Conservation (phyloP, 2,113 vertebrate species). For the Cephalopterus ornatus region DNA sequence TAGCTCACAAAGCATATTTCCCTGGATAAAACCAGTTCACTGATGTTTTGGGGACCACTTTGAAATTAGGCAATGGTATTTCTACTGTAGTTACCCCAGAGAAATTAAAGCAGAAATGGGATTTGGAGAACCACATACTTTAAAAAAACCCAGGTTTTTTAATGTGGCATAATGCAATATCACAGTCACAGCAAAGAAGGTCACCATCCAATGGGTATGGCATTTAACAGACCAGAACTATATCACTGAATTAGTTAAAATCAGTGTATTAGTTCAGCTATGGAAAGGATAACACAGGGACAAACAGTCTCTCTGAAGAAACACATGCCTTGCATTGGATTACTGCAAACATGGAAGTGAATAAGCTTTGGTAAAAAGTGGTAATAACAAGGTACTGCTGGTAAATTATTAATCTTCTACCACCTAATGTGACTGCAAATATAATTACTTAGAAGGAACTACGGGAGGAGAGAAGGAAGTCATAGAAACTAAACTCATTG, state of each 20-base stretch:
- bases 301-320: neutral
- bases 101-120: neutral
- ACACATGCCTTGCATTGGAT: fast-evolving
- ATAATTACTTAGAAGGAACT: neutral
- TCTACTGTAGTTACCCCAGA: neutral
- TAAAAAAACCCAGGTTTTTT: neutral
- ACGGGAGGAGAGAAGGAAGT: neutral
- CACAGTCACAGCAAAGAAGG: neutral
- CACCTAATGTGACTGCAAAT: neutral
- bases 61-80: neutral
- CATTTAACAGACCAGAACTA: neutral
- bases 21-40: neutral
- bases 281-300: neutral
- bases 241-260: neutral
- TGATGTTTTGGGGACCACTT: neutral
- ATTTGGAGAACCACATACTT: neutral
- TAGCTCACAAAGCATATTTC: neutral
- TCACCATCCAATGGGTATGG: neutral
- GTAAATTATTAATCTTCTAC: neutral
- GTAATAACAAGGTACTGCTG: neutral
- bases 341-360: neutral
- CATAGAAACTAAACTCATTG: neutral
- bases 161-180: neutral
- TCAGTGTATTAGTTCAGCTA: neutral
- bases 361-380: neutral